phyloP scores from a whole-genome alignment of 2,113 vertebrate species.

The Apteryx owenii region DNA sequence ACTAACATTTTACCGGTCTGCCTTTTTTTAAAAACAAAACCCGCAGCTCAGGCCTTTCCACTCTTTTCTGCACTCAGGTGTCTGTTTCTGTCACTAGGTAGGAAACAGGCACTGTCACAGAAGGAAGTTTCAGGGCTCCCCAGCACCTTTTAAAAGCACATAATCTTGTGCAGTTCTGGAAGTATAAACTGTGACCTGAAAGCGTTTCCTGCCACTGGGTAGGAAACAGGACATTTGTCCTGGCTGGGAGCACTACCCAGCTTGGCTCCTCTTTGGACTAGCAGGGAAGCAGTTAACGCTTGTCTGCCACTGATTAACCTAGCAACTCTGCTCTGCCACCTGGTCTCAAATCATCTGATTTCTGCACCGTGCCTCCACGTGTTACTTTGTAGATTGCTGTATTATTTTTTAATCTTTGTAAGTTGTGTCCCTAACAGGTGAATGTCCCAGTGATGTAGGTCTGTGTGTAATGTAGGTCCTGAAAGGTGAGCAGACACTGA shows the following conservation, averaged over 20 bases:
- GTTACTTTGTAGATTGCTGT: slow-evolving; percentile 56
- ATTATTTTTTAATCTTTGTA: slow-evolving; percentile 41
- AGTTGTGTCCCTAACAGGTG: slow-evolving; percentile 20
- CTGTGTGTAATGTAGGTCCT: background rate
- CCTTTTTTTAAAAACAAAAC: slow-evolving; percentile 10
- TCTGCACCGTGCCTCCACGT: slow-evolving; percentile 64
- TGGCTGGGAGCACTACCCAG: background rate
- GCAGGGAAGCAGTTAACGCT: background rate
- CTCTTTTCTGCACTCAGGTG: background rate
- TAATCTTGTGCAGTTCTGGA: background rate
- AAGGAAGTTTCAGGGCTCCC: slow-evolving; percentile 38
- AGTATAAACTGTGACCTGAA: slow-evolving; percentile 25
- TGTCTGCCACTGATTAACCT: rapidly evolving
- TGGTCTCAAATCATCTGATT: background rate
- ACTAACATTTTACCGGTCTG: slow-evolving; percentile 43
- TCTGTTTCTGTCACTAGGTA: background rate
- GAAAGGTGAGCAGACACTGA: background rate
- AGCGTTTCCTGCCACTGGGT: background rate
- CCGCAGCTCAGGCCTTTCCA: background rate
- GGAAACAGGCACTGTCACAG: slow-evolving; percentile 12
- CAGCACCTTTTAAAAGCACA: slow-evolving; percentile 54
- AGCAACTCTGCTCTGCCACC: background rate
- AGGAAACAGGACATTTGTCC: background rate
- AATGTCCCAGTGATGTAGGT: slow-evolving; percentile 35
- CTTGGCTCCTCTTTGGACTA: background rate